phyloP scores from a whole-genome alignment of 2,797 vertebrate species.

The Parambassis ranga region DNA sequence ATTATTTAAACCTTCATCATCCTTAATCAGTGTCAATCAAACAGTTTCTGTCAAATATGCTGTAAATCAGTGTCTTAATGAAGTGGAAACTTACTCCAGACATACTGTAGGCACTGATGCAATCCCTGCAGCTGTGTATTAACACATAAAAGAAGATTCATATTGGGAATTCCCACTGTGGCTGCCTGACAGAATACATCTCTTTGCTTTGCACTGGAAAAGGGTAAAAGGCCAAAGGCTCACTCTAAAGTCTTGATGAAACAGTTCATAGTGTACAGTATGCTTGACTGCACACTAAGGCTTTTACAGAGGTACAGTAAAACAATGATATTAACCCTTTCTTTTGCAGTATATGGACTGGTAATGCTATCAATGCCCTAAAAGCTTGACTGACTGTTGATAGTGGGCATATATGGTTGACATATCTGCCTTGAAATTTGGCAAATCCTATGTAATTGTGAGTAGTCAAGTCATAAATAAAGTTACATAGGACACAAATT shows the following conservation, averaged over 20 bases:
- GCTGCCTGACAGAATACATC: background rate
- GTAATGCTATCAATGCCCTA: too few species aligned
- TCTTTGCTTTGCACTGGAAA: background rate
- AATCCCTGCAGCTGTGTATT: background rate
- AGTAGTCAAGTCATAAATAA: too few species aligned
- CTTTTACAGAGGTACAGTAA: too few species aligned
- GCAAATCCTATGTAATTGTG: too few species aligned
- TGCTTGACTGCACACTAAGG: conserved; percentile 1
- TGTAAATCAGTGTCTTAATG: background rate
- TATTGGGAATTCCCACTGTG: conserved; percentile 11
- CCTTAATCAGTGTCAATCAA: background rate
- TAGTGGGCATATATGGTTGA: too few species aligned
- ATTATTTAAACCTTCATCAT: too few species aligned
- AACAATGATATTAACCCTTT: background rate
- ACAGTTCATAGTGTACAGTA: conserved; percentile 10
- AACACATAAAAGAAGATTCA: background rate
- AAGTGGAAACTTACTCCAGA: background rate
- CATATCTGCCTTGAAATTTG: too few species aligned
- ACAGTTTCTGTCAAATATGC: background rate
- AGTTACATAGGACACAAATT: too few species aligned
- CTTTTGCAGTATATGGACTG: too few species aligned
- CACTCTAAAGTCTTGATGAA: background rate
- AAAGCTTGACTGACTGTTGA: too few species aligned
- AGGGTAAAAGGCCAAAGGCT: background rate
- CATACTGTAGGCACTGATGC: background rate